Base-by-base conservation (phyloP, 2,113 vertebrate species). In the Cheirogaleus medius region DNA sequence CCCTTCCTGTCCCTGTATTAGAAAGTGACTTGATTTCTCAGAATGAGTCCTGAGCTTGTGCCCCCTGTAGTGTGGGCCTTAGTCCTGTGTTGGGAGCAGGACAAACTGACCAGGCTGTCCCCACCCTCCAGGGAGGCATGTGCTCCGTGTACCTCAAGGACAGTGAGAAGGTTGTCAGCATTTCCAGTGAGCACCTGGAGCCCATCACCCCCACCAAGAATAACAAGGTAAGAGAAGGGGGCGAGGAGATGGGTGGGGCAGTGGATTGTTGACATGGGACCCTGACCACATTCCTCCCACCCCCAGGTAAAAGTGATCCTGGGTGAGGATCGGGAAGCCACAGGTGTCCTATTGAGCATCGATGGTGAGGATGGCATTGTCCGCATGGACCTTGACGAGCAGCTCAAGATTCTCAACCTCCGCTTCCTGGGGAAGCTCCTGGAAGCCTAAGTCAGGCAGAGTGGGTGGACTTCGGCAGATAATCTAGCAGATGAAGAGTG, bases 361-460 rank as follows among this genome's bases (percentile, higher is more conserved):
- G 99, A 99, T 8, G 99, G 99, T 0, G 99, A 99, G 95, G 99
- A 99, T 0, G 99, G 99, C 49, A 99, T 99, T 3, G 99, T 99
- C 9, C 98, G 99, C 71, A 99, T 99, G 99, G 99, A 99, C 97
- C 98, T 99, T 54, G 99, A 99, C 1, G 99, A 99, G 80, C 99
- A 99, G 98, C 99, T 99, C 56, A 99, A 99, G 98, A 99, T 99
- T 97, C 99, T 99, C 95, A 99, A 99, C 98, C 98, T 99, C 86
- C 98, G 99, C 93, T 99, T 99, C 98, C 99, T 99, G 56, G 99
- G 99, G 54, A 99, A 99, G 90, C 98, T 99, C 20, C 98, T 99
- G 56, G 99, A 99, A 98, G 98, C 98, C 49, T 98, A 77, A 98
- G 82, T 23, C 58, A 32, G 78, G 49, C 27, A 3, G 32, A 8